Evolutionary conservation across 2,888 invertebrate species (phyloP), one percentile per base, ranked within the genome.

Genomic region (Dasysyrphus tricinctus): DNA sequence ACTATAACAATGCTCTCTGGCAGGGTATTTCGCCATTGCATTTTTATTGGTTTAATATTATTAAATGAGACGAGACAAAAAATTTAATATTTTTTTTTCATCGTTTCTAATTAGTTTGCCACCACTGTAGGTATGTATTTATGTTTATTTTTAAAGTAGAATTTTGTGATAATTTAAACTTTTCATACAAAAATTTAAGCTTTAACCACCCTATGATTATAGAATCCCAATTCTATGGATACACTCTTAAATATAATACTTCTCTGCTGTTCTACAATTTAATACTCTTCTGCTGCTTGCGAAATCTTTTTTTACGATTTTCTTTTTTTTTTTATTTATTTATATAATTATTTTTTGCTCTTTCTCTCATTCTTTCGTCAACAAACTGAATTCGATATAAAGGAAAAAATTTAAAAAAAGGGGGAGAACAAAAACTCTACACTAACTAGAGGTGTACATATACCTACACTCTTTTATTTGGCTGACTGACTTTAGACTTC

Each of bases 351-450:
- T 65, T 42, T 42, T 75, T 80, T 80, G 14, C 69, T 69, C 9
- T 42, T 29, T 57, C 65, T 76, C 84, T 84, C 67, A 67, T 76
- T 84, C 84, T 51, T 72, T 63, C 54, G 54, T 72, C 72, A 83
- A 80, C 75, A 72, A 80, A 76, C 39, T 32, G 19, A 49, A 67
- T 14, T 19, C 69, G 29, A 69, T 42, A 34, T 39, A 51, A 42
- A 69, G n/a, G 75, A 69, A 56, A 61, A 75, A 9, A 49, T 57
- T 67, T 42, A 51, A 29, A 57, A 69, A 34, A 42, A 79, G 54
- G 47, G 75, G 57, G 72, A 70, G 56, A 63, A 57, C 14, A 19
- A 37, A 72, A 76, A 54, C 70, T 70, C 63, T 63, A 47, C 79
- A 34, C 69, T 39, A 54, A 54, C 19, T 54, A 39, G 54, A 67